Conservation (phyloP, 2,797 vertebrate genomes). For the Scarus forsteni region DNA sequence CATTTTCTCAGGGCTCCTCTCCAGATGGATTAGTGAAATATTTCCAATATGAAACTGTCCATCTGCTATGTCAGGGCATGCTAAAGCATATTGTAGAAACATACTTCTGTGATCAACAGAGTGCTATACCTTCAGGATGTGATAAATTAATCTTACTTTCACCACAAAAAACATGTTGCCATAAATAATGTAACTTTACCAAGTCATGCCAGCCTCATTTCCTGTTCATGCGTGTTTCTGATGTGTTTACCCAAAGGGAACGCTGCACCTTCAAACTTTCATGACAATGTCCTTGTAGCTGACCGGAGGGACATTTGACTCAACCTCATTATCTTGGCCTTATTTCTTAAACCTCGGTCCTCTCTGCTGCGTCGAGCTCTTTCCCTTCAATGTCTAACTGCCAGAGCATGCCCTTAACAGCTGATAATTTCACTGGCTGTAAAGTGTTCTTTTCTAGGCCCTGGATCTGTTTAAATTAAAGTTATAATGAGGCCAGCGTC, state of each 20-base stretch:
- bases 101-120: no score
- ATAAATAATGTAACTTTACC: slow-evolving; percentile 36
- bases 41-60: no score
- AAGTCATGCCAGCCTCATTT: slow-evolving; percentile 28
- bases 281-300: slow-evolving; percentile 38
- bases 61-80: no score
- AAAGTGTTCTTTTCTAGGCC: slow-evolving; percentile 19
- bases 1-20: no score
- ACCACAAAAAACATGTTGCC: no score
- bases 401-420: slow-evolving; percentile 42
- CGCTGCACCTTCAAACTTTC: slow-evolving; percentile 35
- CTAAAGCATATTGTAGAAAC: no score
- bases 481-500: not conserved
- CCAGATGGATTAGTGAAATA: no score
- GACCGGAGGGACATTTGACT: slow-evolving; percentile 41
- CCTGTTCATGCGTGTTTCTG: slow-evolving; percentile 23
- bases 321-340: slow-evolving; percentile 56
- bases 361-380: slow-evolving; percentile 38
- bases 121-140: no score
- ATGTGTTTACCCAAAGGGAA: slow-evolving; percentile 29
- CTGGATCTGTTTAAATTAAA: slow-evolving; percentile 20
- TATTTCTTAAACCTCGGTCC: slow-evolving; percentile 48
- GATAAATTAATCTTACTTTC: no score
- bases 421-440: slow-evolving; percentile 26
- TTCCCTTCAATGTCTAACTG: slow-evolving; percentile 28